Conservation (phyloP, 2,797 vertebrate genomes). For the Darevskia nairensis region DNA sequence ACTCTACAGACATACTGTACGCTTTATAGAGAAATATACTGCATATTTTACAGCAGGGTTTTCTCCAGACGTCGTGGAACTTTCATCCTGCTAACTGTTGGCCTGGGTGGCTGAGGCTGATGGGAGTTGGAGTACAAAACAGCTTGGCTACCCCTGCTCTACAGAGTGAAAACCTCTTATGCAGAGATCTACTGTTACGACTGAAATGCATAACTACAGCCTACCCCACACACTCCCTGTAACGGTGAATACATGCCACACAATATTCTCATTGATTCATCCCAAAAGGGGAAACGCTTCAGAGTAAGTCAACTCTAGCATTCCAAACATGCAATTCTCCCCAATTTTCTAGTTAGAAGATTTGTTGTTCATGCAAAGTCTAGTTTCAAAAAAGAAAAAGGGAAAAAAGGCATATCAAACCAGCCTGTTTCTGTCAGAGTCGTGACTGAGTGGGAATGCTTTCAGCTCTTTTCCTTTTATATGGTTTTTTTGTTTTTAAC, state of each 20-base stretch:
- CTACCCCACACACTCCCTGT: neutral
- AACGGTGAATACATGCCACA: neutral
- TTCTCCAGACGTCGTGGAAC: neutral
- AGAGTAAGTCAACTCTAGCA: neutral
- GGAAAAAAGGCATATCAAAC: conserved; percentile 25
- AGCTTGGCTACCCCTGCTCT: no score
- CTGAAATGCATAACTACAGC: no score
- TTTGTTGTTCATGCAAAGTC: conserved; percentile 27
- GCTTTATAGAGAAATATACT: no score
- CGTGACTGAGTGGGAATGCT: conserved; percentile 31
- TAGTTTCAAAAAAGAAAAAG: rapidly evolving
- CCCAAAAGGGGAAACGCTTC: neutral
- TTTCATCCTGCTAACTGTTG: no score
- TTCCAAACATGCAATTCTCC: neutral
- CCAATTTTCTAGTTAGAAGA: conserved; percentile 13
- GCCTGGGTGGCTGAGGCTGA: no score
- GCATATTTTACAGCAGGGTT: neutral
- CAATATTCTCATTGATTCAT: neutral
- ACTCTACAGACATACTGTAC: no score
- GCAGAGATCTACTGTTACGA: neutral
- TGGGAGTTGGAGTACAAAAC: no score
- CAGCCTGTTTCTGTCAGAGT: conserved; percentile 20
- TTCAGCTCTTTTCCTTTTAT: conserved; percentile 12
- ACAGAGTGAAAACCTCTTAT: neutral
- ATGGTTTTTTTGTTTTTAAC: neutral